Evolutionary conservation across 1,140 invertebrate genomes (phyloP).

Genomic region (Harpegnathos saltator): DNA sequence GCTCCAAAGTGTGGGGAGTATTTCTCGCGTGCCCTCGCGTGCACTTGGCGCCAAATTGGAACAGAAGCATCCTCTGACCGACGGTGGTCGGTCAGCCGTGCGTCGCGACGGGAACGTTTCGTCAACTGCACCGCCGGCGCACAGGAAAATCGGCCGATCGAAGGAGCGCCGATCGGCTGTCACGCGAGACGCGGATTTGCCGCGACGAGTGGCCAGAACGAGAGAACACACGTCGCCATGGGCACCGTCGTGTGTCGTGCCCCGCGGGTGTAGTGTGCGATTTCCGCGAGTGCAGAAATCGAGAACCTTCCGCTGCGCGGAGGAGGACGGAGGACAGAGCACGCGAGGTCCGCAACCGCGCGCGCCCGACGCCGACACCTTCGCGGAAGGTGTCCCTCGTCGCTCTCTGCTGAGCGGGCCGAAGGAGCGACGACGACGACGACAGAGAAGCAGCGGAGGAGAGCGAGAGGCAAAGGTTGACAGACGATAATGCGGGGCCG

Average conservation of each 20-base stretch:
- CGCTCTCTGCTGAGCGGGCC: no score
- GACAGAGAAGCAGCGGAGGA: neutral
- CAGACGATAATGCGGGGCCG: conserved; percentile 76
- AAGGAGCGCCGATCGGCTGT: no score
- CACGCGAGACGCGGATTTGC: no score
- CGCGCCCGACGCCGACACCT: no score
- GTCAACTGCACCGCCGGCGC: neutral
- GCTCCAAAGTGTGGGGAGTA: conserved; percentile 54
- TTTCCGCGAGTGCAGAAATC: neutral
- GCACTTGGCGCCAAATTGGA: neutral
- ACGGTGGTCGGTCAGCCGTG: neutral
- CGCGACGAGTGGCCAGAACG: no score
- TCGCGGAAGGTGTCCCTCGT: no score
- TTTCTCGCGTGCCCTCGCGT: neutral
- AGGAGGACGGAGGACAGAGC: conserved; percentile 17
- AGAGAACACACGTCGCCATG: conserved; percentile 74
- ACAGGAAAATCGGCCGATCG: no score
- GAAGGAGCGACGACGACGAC: no score
- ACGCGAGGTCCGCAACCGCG: no score
- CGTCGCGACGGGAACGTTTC: neutral
- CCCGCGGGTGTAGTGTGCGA: conserved; percentile 69
- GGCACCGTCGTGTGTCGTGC: conserved; percentile 79
- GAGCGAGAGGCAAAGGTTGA: neutral
- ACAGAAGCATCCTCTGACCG: neutral
- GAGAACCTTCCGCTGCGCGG: no score